These are phyloP conservation scores for Sthenelais limicola DNA, from an alignment of 2,888 invertebrate genomes.

Conservation along the genomic window DNA sequence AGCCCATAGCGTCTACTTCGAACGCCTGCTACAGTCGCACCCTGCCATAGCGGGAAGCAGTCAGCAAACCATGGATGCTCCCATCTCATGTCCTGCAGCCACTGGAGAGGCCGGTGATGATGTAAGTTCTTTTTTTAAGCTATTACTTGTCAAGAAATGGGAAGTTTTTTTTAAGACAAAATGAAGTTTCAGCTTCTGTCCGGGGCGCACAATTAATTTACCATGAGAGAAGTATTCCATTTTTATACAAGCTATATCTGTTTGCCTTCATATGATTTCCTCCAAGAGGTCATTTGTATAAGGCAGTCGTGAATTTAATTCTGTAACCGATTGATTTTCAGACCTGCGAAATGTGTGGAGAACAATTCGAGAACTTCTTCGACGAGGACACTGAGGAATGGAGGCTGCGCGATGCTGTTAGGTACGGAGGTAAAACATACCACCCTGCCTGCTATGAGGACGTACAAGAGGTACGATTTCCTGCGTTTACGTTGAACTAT, in stretches of 20 bases:
- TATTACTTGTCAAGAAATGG: no score
- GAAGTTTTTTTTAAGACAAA: background rate
- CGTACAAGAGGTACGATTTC: conserved; percentile 44
- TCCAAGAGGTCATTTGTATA: no score
- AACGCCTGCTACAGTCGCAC: conserved; percentile 20
- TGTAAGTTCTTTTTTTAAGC: no score
- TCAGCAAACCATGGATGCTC: conserved; percentile 38
- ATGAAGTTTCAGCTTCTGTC: background rate
- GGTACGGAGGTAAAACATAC: conserved; percentile 77
- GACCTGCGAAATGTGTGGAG: conserved; percentile 90
- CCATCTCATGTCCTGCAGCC: conserved; percentile 70
- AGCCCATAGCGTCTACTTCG: conserved; percentile 40
- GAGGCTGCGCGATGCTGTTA: conserved; percentile 87
- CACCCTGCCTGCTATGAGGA: conserved; percentile 54
- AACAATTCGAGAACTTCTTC: conserved; percentile 94
- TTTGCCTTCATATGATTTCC: no score
- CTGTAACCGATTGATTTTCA: conserved; percentile 12
- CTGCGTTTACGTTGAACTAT: no score
- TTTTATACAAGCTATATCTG: no score
- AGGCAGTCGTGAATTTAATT: background rate
- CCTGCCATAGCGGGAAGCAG: background rate
- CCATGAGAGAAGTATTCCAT: no score
- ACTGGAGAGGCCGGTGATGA: conserved; percentile 63
- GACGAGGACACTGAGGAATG: conserved; percentile 98
- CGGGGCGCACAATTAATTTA: background rate